Conservation (phyloP, 2,113 vertebrate genomes). For the Neodon shergylaensis region DNA sequence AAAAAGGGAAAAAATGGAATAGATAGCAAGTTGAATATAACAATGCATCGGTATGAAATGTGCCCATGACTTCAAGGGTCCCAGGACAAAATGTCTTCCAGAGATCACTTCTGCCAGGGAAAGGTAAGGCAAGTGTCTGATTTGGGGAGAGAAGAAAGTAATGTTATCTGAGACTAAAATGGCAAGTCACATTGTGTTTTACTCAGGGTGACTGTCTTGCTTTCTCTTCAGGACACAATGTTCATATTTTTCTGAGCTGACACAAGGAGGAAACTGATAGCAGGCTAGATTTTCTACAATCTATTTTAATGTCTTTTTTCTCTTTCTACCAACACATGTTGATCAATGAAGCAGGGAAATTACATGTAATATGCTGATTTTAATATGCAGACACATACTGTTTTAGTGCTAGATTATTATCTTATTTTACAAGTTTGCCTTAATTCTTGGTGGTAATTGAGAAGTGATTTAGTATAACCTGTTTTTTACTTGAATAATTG, state of each 20-base stretch:
- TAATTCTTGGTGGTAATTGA: constrained; percentile 55
- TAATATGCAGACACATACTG: constrained; percentile 59
- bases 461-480: constrained; percentile 59
- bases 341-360: constrained; percentile 76
- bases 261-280: constrained; percentile 48
- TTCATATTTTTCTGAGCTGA: constrained; percentile 21
- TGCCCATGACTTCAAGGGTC: background rate
- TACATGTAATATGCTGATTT: constrained; percentile 75
- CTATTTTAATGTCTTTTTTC: constrained; percentile 66
- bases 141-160: background rate
- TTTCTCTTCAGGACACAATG: background rate
- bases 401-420: background rate
- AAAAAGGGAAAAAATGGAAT: background rate
- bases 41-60: background rate
- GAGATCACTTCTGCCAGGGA: background rate
- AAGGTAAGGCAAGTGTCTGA: background rate
- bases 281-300: constrained; percentile 52
- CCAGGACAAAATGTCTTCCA: background rate
- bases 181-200: background rate
- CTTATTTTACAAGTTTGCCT: constrained; percentile 21
- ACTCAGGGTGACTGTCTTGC: background rate
- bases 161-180: constrained; percentile 19
- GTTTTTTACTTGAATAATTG: constrained; percentile 60
- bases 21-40: background rate
- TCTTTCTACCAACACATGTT: constrained; percentile 63